phyloP scores from a whole-genome alignment of 2,113 vertebrate species.

The Propithecus coquereli region DNA sequence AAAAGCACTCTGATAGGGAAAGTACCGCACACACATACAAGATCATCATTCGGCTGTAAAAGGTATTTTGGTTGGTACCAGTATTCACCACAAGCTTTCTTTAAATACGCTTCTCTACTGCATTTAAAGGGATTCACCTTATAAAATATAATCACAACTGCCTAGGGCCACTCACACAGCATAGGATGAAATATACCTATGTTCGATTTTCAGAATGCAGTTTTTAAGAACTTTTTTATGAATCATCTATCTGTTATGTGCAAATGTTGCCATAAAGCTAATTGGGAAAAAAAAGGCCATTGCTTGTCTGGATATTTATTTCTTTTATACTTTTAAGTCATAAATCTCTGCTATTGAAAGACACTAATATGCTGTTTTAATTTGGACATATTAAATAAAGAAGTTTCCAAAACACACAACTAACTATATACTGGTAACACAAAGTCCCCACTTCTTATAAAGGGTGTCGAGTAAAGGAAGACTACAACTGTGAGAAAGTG shows the following conservation, averaged over 20 bases:
- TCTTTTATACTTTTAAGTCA: not conserved
- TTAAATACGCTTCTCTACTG: not conserved
- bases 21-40: not conserved
- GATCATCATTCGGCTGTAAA: not conserved
- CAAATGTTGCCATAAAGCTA: conserved; percentile 10
- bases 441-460: not conserved
- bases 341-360: not conserved
- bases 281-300: not conserved
- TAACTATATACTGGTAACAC: not conserved
- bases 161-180: not conserved
- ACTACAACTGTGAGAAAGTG: not conserved
- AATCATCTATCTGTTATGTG: not conserved
- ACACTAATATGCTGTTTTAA: conserved; percentile 4
- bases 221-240: not conserved
- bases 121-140: not conserved
- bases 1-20: not conserved
- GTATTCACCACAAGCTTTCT: not conserved
- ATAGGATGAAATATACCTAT: not conserved
- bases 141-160: not conserved
- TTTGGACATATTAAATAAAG: not conserved
- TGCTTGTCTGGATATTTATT: not conserved
- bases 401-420: conserved; percentile 39
- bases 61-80: not conserved
- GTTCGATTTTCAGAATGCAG: not conserved
- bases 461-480: not conserved